These are phyloP conservation scores for Varecia variegata DNA, from an alignment of 2,797 vertebrate genomes.

Conservation along the genomic window DNA sequence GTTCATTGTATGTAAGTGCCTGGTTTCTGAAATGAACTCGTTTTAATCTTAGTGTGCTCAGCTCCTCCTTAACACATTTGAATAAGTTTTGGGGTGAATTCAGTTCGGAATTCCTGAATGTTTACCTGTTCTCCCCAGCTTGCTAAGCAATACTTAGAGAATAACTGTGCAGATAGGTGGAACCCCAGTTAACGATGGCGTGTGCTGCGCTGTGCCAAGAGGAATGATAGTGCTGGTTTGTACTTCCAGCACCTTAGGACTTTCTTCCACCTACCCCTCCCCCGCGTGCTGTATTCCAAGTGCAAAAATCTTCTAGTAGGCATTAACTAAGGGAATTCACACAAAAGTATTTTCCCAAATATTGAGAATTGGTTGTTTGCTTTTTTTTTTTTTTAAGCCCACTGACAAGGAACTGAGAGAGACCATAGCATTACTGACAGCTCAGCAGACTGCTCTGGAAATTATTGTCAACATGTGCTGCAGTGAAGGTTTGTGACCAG, in stretches of 20 bases:
- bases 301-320: background rate
- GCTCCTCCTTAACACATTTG: background rate
- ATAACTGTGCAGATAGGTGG: background rate
- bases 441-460: constrained; percentile 97
- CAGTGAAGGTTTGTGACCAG: constrained; percentile 90
- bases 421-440: constrained; percentile 91
- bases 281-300: background rate
- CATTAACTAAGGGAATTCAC: background rate
- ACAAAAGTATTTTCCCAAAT: background rate
- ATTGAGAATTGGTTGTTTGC: background rate
- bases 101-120: background rate
- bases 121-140: background rate
- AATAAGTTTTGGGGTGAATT: constrained; percentile 30
- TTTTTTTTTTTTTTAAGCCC: constrained; percentile 79
- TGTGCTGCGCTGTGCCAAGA: fast-evolving
- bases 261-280: background rate
- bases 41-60: background rate
- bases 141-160: background rate
- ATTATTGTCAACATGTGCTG: constrained; percentile 99
- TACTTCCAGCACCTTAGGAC: background rate
- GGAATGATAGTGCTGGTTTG: background rate
- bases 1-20: background rate
- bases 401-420: constrained; percentile 92
- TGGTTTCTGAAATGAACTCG: background rate
- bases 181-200: background rate